These are phyloP conservation scores for Blastomussa wellsi DNA, from an alignment of 92 coral and sea anemone species.

Conservation along the genomic window DNA sequence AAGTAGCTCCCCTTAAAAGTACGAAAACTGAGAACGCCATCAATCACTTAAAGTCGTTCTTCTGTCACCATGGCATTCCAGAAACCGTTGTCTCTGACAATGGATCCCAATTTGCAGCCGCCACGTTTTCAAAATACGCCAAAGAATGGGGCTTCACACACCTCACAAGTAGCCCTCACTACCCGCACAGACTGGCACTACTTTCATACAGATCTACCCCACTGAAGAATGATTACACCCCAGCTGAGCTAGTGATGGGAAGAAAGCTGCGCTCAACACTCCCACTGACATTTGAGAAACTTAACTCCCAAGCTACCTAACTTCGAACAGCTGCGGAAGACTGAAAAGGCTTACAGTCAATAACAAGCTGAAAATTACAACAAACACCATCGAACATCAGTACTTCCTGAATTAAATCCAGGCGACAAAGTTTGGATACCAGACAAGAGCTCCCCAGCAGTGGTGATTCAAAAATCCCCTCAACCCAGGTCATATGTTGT, in stretches of 20 bases:
- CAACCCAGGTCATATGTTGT: too few relatives aligned
- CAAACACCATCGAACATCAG: conserved; percentile 18
- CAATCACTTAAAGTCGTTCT: conserved; percentile 25
- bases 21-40: conserved; percentile 23
- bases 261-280: conserved; percentile 22
- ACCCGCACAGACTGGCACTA: conserved; percentile 48
- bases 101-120: conserved; percentile 36
- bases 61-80: conserved; percentile 44
- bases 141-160: conserved; percentile 46
- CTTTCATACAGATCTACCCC: conserved; percentile 49
- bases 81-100: conserved; percentile 46
- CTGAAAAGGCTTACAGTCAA: conserved; percentile 1
- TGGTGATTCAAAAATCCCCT: too few relatives aligned
- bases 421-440: too few relatives aligned
- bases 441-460: too few relatives aligned
- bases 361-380: conserved; percentile 33
- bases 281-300: conserved; percentile 9
- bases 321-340: conserved; percentile 2
- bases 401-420: too few relatives aligned
- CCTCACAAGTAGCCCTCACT: conserved; percentile 42
- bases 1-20: conserved; percentile 20
- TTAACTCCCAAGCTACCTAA: conserved; percentile 37
- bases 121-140: conserved; percentile 22
- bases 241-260: conserved; percentile 43
- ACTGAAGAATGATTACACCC: conserved; percentile 39